Evolutionary conservation across 2,797 vertebrate genomes (phyloP), one percentile per base, ranked within the genome.

Genomic region (Urosaurus nigricauda): DNA sequence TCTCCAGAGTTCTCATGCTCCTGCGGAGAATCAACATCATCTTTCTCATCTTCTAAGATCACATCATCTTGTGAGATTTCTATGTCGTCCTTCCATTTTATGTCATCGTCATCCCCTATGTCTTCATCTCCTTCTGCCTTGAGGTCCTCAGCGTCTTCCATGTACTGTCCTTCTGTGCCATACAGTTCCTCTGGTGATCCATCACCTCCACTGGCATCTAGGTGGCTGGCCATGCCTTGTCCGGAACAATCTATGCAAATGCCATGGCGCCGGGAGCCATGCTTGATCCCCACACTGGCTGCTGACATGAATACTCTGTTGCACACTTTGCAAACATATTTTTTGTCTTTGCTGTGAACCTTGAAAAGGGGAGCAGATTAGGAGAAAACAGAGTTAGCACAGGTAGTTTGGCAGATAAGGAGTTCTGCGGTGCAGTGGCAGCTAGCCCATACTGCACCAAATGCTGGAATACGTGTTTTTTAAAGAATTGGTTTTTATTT

Each of bases 261-360:
- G 0, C 99, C 99, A 0, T 99, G 99, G 8, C 99, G 98, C 5
- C 99, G 97, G 0, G 99, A 99, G 93, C 99, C 99, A 0, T 99
- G 99, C 93, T 98, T 99, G 94, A 99, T 99, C 32, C 99, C 99
- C 89, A 99, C 99, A 14, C 99, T 99, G 95, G 99, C 99, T 0
- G 99, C 99, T 0, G 99, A 99, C 98, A 99, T 98, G 96, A 99
- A 99, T 90, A 99, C 99, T 0, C 99, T 96, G 95, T 98, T 99
- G 97, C 99, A 99, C 75, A 99, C 98, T 94, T 99, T 99, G 94
- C 99, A 99, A 70, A 99, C 98, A 0, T 99, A 99, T 92, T 99
- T 99, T 95, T 99, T 99, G 91, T 99, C 99, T 95, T 99, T 99
- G 96, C 98, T 99, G 98, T 99, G 99, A 19, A 99, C 99, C 99